A percentile compares a stretch with the other conserved stretches of the same genome.
Evolutionary conservation across 64 coral and sea anemone species (phyloP).

Genomic region (Porites australiensis): DNA sequence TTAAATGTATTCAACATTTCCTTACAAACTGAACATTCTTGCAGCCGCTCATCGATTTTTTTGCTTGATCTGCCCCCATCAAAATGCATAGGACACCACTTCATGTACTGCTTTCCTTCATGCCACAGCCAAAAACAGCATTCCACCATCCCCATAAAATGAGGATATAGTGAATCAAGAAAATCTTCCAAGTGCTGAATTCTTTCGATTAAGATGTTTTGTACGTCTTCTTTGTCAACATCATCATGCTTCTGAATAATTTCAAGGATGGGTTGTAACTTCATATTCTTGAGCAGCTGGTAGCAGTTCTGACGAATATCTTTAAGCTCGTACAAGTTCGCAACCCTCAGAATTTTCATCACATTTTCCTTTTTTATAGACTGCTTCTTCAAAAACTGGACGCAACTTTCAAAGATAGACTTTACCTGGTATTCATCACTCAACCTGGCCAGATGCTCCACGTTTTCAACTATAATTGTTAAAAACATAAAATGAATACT

Average conservation of each 20-base stretch:
- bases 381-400: not conserved
- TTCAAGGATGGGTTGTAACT: not conserved
- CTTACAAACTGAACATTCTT: no score
- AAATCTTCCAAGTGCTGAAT: not conserved
- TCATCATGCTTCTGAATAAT: not conserved
- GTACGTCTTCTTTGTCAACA: not conserved
- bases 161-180: constrained; percentile 22
- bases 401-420: not conserved
- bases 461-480: no score
- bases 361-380: not conserved
- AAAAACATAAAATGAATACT: no score
- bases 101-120: not conserved
- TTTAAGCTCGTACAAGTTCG: not conserved
- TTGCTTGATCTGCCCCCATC: no score
- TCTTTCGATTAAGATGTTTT: not conserved
- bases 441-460: not conserved
- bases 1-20: no score
- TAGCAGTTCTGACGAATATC: not conserved
- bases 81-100: not conserved
- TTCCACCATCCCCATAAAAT: not conserved
- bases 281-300: not conserved
- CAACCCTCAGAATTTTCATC: not conserved
- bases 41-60: no score
- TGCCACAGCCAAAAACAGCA: not conserved
- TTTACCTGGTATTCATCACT: not conserved